Base-by-base conservation (phyloP, 2,888 invertebrate species). In the Stenichneumon culpator region DNA sequence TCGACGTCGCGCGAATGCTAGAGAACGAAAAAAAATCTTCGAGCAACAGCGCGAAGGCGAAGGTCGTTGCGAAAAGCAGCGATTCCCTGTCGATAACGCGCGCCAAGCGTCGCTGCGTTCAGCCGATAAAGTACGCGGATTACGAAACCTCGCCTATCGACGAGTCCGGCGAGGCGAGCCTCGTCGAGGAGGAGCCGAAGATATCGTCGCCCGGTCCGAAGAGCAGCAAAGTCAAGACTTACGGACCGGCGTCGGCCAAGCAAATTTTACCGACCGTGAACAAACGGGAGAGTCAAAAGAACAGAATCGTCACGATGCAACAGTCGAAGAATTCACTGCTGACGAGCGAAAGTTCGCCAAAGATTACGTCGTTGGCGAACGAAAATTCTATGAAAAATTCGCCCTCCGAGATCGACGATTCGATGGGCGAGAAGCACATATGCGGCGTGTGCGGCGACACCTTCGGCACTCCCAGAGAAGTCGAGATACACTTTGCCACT, bases 401-500 rank as follows among this genome's bases (percentile, higher is more conserved):
- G 32, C 32, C 14, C 5, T 7, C 28, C 28, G 28, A 28, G 6
- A 28, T 28, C 16, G 60, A 32, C 28, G 28, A 25, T 7, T 28
- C 57, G 9, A 16, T 4, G 7, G 65, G 22, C 4, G 87, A 89
- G 22, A 90, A 90, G 19, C 91, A 93, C 63, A 88, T 90, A 50
- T 93, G 94, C 47, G 90, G 92, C 0, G 88, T 91, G 3, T 93
- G 93, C 47, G 87, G 90, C 1, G 84, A 89, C 5, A 86, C 89
- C 22, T 92, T 93, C 36, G 79, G 77, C 2, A 89, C 85, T 0
- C 88, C 90, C 16, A 86, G 75, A 0, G 91, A 93, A 3, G 91
- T 92, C 0, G 91, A 92, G 25, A 81, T 75, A 1, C 93, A 94
- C n/a, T 88, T 91, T 16, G 88, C 87, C 1, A 79, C 74, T 16